Conservation (phyloP, 2,888 invertebrate genomes). For the Plebejus melissa region DNA sequence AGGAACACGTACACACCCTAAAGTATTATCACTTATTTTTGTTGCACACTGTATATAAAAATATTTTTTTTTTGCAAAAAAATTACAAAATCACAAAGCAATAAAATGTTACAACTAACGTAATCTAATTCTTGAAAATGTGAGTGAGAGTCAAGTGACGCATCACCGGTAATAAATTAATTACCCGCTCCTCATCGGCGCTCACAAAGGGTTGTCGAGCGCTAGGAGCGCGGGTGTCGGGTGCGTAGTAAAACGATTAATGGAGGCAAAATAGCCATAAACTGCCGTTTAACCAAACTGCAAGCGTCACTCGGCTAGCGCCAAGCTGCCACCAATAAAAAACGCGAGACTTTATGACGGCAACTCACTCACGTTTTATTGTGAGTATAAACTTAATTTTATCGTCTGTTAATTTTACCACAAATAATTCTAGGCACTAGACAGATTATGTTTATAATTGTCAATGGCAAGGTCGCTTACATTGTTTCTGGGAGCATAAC, state of each 20-base stretch:
- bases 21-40: no score
- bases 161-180: conserved; percentile 14
- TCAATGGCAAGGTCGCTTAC: conserved; percentile 60
- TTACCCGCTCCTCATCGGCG: conserved; percentile 22
- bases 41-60: no score
- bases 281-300: conserved; percentile 79
- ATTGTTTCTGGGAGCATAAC: conserved; percentile 17
- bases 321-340: conserved; percentile 75
- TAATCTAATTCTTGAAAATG: neutral
- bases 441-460: conserved; percentile 67
- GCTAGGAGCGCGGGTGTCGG: conserved; percentile 60
- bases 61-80: neutral
- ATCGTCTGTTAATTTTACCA: conserved; percentile 79
- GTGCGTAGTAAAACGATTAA: conserved; percentile 78
- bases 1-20: no score
- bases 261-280: conserved; percentile 78
- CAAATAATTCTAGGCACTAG: conserved; percentile 74
- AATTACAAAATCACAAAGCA: neutral
- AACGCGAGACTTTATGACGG: conserved; percentile 79
- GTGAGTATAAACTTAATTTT: conserved; percentile 80
- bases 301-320: conserved; percentile 72
- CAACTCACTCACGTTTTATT: conserved; percentile 79
- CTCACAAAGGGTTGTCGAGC: conserved; percentile 54
- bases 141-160: neutral
- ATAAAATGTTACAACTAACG: neutral